Evolutionary conservation across 2,797 vertebrate genomes (phyloP), one percentile per base, ranked within the genome.

Genomic region (Channallabes apus): DNA sequence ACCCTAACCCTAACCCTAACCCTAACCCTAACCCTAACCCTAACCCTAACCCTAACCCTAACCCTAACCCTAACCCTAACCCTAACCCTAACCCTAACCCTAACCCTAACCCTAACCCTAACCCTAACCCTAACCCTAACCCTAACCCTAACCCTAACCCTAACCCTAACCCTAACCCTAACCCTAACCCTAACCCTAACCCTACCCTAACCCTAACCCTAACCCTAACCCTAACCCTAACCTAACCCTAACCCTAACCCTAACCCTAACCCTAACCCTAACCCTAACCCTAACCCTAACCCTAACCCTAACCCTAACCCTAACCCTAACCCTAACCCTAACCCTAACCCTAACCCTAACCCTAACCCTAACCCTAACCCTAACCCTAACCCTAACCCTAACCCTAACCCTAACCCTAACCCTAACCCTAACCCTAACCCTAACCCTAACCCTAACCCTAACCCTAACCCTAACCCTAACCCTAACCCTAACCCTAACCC

Each of bases 81-180:
- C 82, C 67, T 72, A 84, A 71, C 82, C 82, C 67, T 72, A 84
- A 71, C 82, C 82, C 67, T 72, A 84, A 84, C 82, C 82, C 82
- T 84, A 84, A 84, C 82, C 82, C 82, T 84, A 84, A 84, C 82
- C 82, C 82, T 84, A 84, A 84, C 80, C 61, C 61, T 82, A 82
- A 82, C 80, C 80, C 80, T 82, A 82, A 82, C 64, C 80, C 80
- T 71, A 69, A 82, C 64, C 80, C 80, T 82, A 82, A 82, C 82
- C 82, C 82, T 84, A 84, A 84, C 82, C 82, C 82, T 75, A 75
- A 84, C 82, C 82, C 82, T 84, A 84, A 84, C 82, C 82, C 82
- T 84, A 84, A 84, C 82, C 82, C 82, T 84, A 84, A 84, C 82
- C 82, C 82, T 84, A 84, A 84, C 82, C 82, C 82, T 84, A 84